A percentile compares a stretch with the other conserved stretches of the same genome.
Conservation (phyloP, 2,113 vertebrate species). For the Dipodomys ordii region DNA sequence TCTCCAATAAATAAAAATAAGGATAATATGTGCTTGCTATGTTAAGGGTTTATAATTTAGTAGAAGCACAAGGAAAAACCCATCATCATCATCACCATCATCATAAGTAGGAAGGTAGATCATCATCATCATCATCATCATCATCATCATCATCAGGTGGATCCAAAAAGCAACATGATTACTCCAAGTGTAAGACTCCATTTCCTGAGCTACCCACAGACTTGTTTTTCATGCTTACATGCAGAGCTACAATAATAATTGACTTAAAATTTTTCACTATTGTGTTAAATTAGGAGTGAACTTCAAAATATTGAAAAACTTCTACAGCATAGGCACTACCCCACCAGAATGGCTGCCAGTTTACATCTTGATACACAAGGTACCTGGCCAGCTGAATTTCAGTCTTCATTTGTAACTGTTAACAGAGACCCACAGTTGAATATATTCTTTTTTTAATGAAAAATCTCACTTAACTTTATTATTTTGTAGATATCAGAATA, state of each 20-base stretch:
- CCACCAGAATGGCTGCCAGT: not conserved
- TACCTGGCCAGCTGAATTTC: not conserved
- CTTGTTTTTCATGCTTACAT: not conserved
- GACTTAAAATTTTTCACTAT: not conserved
- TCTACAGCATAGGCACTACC: not conserved
- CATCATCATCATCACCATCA: too few relatives aligned
- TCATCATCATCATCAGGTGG: too few relatives aligned
- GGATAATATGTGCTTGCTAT: too few relatives aligned
- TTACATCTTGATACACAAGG: not conserved
- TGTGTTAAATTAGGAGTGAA: not conserved
- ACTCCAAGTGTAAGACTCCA: not conserved
- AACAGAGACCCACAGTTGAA: not conserved
- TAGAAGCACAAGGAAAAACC: too few relatives aligned
- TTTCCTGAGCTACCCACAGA: not conserved
- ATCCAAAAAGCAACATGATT: not conserved
- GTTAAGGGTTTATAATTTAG: too few relatives aligned
- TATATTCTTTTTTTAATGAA: not conserved
- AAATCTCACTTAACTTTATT: not conserved
- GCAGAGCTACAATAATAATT: not conserved
- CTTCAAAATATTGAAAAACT: not conserved
- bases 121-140: too few relatives aligned
- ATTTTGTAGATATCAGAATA: conserved; percentile 12
- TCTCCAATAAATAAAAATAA: too few relatives aligned
- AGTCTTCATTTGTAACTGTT: not conserved
- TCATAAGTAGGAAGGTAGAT: not conserved